Conservation (phyloP, 2,888 invertebrate genomes). For the Deroplatys truncata region DNA sequence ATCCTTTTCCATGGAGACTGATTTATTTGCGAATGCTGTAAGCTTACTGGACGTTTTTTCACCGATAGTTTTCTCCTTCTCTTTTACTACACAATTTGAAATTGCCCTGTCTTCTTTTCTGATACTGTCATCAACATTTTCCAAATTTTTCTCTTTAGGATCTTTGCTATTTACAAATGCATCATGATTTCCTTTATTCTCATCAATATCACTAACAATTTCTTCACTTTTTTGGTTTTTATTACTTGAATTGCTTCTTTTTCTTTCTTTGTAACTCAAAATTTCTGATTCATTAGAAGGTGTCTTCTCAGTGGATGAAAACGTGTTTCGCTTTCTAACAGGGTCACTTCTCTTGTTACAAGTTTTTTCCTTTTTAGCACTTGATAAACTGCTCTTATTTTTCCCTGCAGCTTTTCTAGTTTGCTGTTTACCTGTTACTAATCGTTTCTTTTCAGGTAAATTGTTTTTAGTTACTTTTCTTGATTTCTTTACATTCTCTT, state of each 20-base stretch:
- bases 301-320: neutral
- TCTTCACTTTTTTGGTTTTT: neutral
- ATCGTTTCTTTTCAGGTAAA: neutral
- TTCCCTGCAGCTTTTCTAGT: neutral
- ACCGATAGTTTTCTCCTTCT: neutral
- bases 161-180: neutral
- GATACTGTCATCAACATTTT: neutral
- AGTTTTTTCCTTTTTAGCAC: neutral
- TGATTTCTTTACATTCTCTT: neutral
- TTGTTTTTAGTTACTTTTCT: neutral
- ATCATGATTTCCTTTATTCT: neutral
- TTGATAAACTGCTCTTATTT: neutral
- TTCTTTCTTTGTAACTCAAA: neutral
- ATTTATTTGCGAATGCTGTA: neutral
- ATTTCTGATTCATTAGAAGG: neutral
- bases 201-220: neutral
- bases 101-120: neutral
- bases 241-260: neutral
- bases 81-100: neutral
- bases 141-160: neutral
- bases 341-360: neutral
- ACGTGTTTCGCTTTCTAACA: neutral
- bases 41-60: neutral
- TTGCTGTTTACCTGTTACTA: neutral
- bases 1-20: neutral